phyloP scores from a whole-genome alignment of 1,140 invertebrate genomes.

The Bombus picipes region DNA sequence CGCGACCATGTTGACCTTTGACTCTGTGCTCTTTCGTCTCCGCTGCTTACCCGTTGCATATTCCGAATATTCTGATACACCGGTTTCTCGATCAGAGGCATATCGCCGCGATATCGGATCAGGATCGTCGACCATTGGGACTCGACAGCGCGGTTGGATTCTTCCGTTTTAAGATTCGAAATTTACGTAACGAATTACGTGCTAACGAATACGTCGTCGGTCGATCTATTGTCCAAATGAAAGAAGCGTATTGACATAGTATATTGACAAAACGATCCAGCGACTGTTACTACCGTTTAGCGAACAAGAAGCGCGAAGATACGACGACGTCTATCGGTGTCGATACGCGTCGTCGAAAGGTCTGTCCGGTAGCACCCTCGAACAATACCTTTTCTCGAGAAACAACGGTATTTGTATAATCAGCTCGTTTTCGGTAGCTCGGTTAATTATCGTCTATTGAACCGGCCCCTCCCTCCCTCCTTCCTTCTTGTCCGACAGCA shows the following conservation, averaged over 20 bases:
- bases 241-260: constrained; percentile 10
- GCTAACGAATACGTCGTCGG: background rate
- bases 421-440: constrained; percentile 38
- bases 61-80: fast-evolving
- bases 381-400: background rate
- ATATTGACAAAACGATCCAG: background rate
- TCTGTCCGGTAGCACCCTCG: background rate
- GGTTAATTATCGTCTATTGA: constrained; percentile 49
- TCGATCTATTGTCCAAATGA: background rate
- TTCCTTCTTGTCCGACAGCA: background rate
- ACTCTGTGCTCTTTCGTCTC: background rate
- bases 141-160: background rate
- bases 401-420: constrained; percentile 47
- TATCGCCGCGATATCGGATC: background rate
- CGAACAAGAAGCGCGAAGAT: constrained; percentile 32
- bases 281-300: background rate
- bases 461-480: background rate
- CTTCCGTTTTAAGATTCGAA: background rate
- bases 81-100: background rate
- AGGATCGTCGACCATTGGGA: too few species aligned
- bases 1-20: background rate
- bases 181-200: too few species aligned
- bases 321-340: constrained; percentile 72
- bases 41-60: background rate
- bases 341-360: constrained; percentile 75